Conservation (phyloP, 2,113 vertebrate genomes). For the Phycodurus eques region DNA sequence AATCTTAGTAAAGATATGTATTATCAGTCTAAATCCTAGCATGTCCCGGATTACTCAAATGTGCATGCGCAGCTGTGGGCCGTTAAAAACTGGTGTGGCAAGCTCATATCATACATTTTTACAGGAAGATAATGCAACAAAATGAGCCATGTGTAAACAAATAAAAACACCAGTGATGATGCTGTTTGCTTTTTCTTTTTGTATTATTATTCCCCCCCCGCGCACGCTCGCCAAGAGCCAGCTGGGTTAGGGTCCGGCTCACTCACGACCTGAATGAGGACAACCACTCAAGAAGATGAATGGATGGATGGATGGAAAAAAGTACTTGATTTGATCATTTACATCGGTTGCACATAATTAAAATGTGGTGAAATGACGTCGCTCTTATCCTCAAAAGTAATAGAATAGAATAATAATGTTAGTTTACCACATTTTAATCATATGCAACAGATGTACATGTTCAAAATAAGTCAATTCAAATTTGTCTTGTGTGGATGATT, state of each 20-base stretch:
- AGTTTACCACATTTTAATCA: too few relatives aligned
- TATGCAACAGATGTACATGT: too few relatives aligned
- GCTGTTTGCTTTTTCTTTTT: neutral
- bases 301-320: neutral
- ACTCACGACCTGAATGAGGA: neutral
- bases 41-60: slow-evolving; percentile 63
- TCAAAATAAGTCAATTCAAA: too few relatives aligned
- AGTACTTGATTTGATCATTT: too few relatives aligned
- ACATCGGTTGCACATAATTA: too few relatives aligned
- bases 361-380: too few relatives aligned
- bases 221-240: neutral
- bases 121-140: slow-evolving; percentile 45
- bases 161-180: slow-evolving; percentile 12
- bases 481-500: too few relatives aligned
- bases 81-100: slow-evolving; percentile 70
- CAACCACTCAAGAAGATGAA: neutral
- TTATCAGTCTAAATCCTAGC: slow-evolving; percentile 71
- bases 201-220: neutral
- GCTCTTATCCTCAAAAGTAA: too few relatives aligned
- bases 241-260: neutral
- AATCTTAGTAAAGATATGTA: slow-evolving; percentile 73
- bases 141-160: slow-evolving; percentile 50
- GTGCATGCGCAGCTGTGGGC: slow-evolving; percentile 60
- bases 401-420: too few relatives aligned
- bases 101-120: slow-evolving; percentile 57